These are phyloP conservation scores for Amblyjoppa fuscipennis DNA, from an alignment of 2,888 invertebrate genomes.

Conservation along the genomic window DNA sequence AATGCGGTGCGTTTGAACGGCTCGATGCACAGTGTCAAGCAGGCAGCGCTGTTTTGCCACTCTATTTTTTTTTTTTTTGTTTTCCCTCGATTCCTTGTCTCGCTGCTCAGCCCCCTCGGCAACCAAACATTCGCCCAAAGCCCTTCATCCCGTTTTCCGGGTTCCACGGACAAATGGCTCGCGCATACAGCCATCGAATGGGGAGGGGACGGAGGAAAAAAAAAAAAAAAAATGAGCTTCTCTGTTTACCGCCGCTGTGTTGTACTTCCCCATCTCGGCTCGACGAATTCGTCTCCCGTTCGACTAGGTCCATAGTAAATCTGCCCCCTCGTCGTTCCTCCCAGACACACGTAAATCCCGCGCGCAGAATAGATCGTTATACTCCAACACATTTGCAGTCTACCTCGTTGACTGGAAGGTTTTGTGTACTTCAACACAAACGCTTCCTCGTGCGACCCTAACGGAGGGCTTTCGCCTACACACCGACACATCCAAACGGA, in stretches of 20 bases:
- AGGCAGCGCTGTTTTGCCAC: conserved; percentile 42
- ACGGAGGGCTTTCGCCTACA: conserved; percentile 28
- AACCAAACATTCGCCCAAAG: conserved; percentile 19
- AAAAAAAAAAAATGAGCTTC: conserved; percentile 37
- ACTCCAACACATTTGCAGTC: conserved; percentile 18
- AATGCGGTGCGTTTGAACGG: conserved; percentile 63
- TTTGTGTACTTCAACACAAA: conserved; percentile 42
- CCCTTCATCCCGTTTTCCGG: conserved; percentile 46
- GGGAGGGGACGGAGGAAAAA: background rate
- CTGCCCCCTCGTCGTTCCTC: conserved; percentile 32
- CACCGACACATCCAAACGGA: conserved; percentile 15
- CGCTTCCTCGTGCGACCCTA: conserved; percentile 25
- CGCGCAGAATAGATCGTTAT: background rate
- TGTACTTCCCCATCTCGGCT: conserved; percentile 54
- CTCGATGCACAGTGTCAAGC: conserved; percentile 65
- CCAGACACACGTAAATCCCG: conserved; percentile 29
- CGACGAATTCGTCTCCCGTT: conserved; percentile 61
- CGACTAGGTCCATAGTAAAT: conserved; percentile 39
- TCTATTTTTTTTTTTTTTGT: conserved; percentile 18
- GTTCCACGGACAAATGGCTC: conserved; percentile 57
- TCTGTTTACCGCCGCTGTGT: conserved; percentile 18
- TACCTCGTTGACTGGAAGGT: conserved; percentile 23
- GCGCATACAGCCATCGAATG: conserved; percentile 57
- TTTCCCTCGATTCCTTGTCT: background rate
- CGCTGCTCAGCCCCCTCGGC: background rate